Evolutionary conservation across 2,113 vertebrate genomes (phyloP).

Genomic region (Orthonyx spaldingii): DNA sequence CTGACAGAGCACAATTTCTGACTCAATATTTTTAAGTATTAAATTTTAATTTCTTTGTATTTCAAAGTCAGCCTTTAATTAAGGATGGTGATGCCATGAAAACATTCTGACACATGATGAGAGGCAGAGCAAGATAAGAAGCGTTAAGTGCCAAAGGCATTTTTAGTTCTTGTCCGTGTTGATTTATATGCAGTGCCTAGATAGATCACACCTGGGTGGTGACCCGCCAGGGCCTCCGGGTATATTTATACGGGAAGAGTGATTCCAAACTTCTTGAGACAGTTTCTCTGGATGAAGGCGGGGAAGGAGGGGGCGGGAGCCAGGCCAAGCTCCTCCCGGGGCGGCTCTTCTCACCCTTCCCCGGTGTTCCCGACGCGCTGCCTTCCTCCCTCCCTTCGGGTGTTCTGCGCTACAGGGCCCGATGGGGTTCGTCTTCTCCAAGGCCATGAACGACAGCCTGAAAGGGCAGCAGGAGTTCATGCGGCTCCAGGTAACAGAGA

Average conservation of each 20-base stretch:
- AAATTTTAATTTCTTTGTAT: neutral
- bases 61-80: neutral
- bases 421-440: constrained; percentile 84
- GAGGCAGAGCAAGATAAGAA: neutral
- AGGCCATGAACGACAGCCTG: constrained; percentile 78
- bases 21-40: neutral
- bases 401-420: neutral
- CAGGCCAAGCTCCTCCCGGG: neutral
- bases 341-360: fast-evolving
- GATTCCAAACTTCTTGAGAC: neutral
- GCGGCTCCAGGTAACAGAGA: constrained; percentile 77
- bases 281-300: fast-evolving
- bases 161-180: neutral
- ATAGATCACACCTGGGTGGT: fast-evolving
- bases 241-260: fast-evolving
- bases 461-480: constrained; percentile 84
- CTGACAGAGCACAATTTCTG: neutral
- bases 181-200: neutral
- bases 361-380: fast-evolving
- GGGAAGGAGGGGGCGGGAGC: neutral
- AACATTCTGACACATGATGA: neutral
- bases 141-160: fast-evolving
- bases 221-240: neutral
- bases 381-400: fast-evolving
- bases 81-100: neutral